These are phyloP conservation scores for Rapana venosa DNA, from an alignment of 2,888 invertebrate genomes.

Conservation along the genomic window DNA sequence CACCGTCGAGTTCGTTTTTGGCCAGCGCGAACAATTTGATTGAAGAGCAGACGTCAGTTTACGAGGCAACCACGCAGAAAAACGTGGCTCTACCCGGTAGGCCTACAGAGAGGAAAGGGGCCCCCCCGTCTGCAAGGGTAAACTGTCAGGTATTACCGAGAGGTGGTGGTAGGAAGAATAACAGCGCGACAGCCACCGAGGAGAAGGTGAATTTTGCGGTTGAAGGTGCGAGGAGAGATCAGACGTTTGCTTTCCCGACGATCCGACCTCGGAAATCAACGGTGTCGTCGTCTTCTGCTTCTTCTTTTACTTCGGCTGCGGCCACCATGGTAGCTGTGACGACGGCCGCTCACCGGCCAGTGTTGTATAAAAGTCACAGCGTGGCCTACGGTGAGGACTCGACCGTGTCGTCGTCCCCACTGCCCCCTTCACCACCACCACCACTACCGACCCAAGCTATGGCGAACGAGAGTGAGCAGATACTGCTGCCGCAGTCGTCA, in stretches of 20 bases:
- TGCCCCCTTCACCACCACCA: neutral
- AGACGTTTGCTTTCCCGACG: neutral
- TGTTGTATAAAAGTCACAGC: constrained; percentile 36
- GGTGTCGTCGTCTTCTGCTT: neutral
- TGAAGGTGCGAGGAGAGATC: neutral
- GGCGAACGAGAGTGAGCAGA: neutral
- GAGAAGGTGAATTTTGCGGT: too few species aligned
- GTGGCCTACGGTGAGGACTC: constrained; percentile 26
- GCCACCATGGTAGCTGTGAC: constrained; percentile 9
- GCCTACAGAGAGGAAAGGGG: too few species aligned
- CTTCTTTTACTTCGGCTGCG: neutral
- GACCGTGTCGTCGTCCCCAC: neutral
- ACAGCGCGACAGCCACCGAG: too few species aligned
- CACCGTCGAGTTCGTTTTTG: too few species aligned
- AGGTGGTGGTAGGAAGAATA: too few species aligned
- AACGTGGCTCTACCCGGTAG: neutral
- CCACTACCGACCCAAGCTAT: neutral
- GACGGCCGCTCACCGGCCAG: neutral
- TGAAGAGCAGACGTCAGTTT: neutral
- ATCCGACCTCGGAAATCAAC: neutral
- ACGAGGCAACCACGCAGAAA: neutral
- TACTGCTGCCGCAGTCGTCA: neutral
- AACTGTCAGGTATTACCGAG: too few species aligned
- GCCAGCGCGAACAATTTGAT: too few species aligned
- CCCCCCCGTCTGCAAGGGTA: too few species aligned